Evolutionary conservation across 1,140 invertebrate genomes (phyloP).

Genomic region (Zaprionus davidi): DNA sequence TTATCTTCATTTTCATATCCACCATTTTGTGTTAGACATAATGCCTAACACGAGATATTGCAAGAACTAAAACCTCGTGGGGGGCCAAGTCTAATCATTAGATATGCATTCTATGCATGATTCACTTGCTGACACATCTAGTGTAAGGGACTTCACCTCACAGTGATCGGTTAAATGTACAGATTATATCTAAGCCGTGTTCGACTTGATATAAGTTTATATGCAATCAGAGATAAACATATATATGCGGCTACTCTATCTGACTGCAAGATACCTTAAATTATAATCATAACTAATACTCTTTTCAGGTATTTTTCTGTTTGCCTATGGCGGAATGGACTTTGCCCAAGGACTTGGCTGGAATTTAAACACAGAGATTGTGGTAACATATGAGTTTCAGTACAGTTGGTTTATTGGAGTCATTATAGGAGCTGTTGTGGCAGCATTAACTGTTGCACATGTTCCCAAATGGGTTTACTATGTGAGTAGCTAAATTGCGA

Average conservation of each 20-base stretch:
- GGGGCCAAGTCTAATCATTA: too few species aligned
- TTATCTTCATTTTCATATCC: too few species aligned
- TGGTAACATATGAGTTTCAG: slow-evolving; percentile 14
- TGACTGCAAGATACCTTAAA: background rate
- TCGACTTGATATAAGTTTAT: background rate
- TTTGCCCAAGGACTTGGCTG: slow-evolving; percentile 51
- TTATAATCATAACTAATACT: background rate
- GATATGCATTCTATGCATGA: too few species aligned
- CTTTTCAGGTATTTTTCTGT: slow-evolving; percentile 38
- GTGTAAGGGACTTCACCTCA: too few species aligned
- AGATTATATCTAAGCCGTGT: background rate
- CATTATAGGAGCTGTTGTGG: slow-evolving; percentile 46
- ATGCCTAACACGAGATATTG: too few species aligned
- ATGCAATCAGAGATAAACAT: background rate
- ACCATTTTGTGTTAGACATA: too few species aligned
- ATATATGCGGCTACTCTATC: background rate
- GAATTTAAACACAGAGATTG: background rate
- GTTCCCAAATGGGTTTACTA: slow-evolving; percentile 41
- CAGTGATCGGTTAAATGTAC: background rate
- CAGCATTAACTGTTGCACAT: slow-evolving; percentile 19
- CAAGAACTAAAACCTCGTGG: too few species aligned
- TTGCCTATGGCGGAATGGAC: slow-evolving; percentile 54
- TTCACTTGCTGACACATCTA: too few species aligned
- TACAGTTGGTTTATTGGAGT: slow-evolving; percentile 60
- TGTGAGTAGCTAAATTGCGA: slow-evolving; percentile 21